Conservation (phyloP, 1,140 invertebrate species). For the Spodoptera frugiperda region DNA sequence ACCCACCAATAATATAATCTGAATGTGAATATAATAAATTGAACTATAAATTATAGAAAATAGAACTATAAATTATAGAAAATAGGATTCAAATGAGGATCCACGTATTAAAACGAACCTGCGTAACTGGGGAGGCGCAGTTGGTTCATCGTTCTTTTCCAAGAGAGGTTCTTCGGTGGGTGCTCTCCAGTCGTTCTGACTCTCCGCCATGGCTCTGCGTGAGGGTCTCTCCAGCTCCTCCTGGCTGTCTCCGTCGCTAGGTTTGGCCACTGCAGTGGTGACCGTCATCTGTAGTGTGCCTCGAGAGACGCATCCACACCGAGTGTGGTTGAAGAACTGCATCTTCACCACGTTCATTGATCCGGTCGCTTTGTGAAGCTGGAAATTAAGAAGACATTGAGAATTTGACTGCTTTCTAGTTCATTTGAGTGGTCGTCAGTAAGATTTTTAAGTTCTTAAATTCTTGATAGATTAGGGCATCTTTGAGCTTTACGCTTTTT, state of each 20-base stretch:
- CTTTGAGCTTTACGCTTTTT: too few relatives aligned
- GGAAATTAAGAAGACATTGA: too few relatives aligned
- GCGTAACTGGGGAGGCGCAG: slow-evolving; percentile 69
- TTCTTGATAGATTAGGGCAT: too few relatives aligned
- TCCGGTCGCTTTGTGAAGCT: slow-evolving; percentile 87
- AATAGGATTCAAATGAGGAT: too few relatives aligned
- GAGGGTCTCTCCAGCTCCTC: slow-evolving; percentile 30
- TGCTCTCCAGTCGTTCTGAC: slow-evolving; percentile 65
- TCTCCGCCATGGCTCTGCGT: slow-evolving; percentile 40
- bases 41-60: too few relatives aligned
- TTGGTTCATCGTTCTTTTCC: slow-evolving; percentile 65
- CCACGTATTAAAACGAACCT: slow-evolving; percentile 55
- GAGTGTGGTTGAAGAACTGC: slow-evolving; percentile 91
- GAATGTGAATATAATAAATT: too few relatives aligned
- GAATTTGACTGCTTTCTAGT: too few relatives aligned
- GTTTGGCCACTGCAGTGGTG: slow-evolving; percentile 39
- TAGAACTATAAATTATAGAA: too few relatives aligned
- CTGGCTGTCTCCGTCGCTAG: slow-evolving; percentile 14
- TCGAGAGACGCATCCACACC: slow-evolving; percentile 89
- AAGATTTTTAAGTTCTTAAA: too few relatives aligned
- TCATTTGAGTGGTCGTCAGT: too few relatives aligned
- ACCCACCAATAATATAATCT: too few relatives aligned
- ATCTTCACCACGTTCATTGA: slow-evolving; percentile 87
- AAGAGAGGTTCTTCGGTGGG: slow-evolving; percentile 65
- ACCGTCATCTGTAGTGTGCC: slow-evolving; percentile 66